These are phyloP conservation scores for Trachelipus rathkii DNA, from an alignment of 1,140 invertebrate genomes.

Conservation along the genomic window DNA sequence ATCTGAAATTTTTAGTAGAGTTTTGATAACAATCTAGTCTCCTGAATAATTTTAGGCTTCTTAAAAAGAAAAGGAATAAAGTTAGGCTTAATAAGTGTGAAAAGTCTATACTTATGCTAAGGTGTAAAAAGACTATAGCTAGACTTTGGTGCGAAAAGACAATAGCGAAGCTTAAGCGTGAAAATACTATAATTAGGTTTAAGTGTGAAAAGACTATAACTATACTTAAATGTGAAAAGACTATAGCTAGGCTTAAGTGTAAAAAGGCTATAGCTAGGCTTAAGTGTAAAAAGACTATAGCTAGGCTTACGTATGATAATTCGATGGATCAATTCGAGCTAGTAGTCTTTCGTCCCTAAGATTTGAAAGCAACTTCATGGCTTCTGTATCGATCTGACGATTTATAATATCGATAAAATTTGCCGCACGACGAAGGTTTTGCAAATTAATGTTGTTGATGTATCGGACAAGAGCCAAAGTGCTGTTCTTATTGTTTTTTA, in stretches of 20 bases:
- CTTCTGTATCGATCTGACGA: constrained; percentile 87
- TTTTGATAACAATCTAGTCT: neutral
- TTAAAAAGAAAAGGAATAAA: too few species aligned
- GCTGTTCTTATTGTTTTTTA: constrained; percentile 92
- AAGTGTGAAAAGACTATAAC: too few species aligned
- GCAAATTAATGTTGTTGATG: constrained; percentile 96
- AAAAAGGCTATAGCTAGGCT: too few species aligned
- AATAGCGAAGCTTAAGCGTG: too few species aligned
- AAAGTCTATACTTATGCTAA: too few species aligned
- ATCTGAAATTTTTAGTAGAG: constrained; percentile 57
- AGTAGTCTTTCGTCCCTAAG: constrained; percentile 82
- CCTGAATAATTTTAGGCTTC: too few species aligned
- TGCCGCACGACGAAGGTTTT: constrained; percentile 87
- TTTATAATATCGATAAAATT: constrained; percentile 93
- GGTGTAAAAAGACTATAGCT: too few species aligned
- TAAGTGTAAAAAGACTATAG: too few species aligned
- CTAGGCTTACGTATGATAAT: constrained; percentile 70
- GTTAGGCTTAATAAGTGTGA: too few species aligned
- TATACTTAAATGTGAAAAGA: too few species aligned
- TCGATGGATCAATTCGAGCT: constrained; percentile 79
- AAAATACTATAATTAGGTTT: too few species aligned
- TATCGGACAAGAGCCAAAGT: constrained; percentile 92
- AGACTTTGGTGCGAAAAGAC: constrained; percentile 62
- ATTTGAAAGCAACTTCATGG: constrained; percentile 81
- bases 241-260: too few species aligned